phyloP scores from a whole-genome alignment of 2,888 invertebrate species.

The Keiferia lycopersicella region DNA sequence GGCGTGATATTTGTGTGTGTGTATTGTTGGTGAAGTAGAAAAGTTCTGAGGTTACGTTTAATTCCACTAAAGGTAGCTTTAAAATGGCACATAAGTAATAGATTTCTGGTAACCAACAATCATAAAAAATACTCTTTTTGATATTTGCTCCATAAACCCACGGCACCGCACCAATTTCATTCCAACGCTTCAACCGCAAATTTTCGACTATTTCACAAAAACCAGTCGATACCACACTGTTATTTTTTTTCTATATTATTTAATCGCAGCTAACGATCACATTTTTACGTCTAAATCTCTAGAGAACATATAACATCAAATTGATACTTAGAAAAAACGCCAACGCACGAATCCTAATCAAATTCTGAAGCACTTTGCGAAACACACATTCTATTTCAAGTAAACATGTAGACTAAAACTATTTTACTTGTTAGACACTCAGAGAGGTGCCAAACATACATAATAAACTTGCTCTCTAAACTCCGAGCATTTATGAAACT shows the following conservation, averaged over 20 bases:
- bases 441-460: not conserved
- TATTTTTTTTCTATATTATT: not conserved
- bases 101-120: not conserved
- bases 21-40: no score
- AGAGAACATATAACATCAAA: no score
- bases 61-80: no score
- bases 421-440: slow-evolving; percentile 9
- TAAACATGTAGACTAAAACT: not conserved
- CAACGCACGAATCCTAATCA: not conserved
- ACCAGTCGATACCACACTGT: not conserved
- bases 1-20: no score
- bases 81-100: no score
- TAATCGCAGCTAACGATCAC: no score
- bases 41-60: no score
- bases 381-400: not conserved
- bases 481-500: slow-evolving; percentile 4
- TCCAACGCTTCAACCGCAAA: not conserved
- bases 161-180: slow-evolving; percentile 9
- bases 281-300: no score
- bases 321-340: no score
- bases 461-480: slow-evolving; percentile 1
- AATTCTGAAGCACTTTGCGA: not conserved
- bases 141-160: not conserved
- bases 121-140: slow-evolving; percentile 8
- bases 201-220: not conserved